Evolutionary conservation across 2,888 invertebrate genomes (phyloP), one percentile per base, ranked within the genome.

Genomic region (Iselma pallidipennis): DNA sequence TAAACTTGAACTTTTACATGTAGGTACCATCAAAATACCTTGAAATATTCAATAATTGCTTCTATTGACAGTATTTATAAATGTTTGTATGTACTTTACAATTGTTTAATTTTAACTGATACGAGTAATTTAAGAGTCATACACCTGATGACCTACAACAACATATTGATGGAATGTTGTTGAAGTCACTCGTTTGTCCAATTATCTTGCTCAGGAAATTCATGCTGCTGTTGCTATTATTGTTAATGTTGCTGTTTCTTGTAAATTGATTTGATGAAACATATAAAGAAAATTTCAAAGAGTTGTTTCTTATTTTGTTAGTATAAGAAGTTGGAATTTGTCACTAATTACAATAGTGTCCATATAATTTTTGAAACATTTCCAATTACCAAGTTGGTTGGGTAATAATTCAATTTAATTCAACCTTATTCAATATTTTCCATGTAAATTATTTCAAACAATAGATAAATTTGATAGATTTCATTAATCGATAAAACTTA

Each of bases 391-490:
- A 61, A 61, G 57, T 57, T 57, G 61, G 54, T n/a, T n/a, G n/a
- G n/a, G n/a, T n/a, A n/a, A 57, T 57, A 61, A 61, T 61, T 61
- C 29, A 57, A 54, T 57, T 61, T 57, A 61, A 61, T 61, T 61
- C 60, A 60, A 37, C 16, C 16, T 16, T 16, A 19, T 37, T 9
- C 4, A 33, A 29, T 10, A 14, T 33, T 3, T 4, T 16, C 37
- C 16, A 16, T 16, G 16, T 9, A 37, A 16, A 14, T 37, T 16
- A 7, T 16, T 9, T 9, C n/a, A n/a, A n/a, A n/a, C n/a, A n/a
- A n/a, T n/a, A n/a, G n/a, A n/a, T n/a, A n/a, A n/a, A n/a, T n/a
- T n/a, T n/a, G n/a, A n/a, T n/a, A n/a, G n/a, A n/a, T n/a, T n/a
- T n/a, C n/a, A n/a, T n/a, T n/a, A n/a, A n/a, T n/a, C n/a, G n/a